These are phyloP conservation scores for Chaetodon trifasciatus DNA, from an alignment of 2,797 vertebrate species.

Conservation along the genomic window DNA sequence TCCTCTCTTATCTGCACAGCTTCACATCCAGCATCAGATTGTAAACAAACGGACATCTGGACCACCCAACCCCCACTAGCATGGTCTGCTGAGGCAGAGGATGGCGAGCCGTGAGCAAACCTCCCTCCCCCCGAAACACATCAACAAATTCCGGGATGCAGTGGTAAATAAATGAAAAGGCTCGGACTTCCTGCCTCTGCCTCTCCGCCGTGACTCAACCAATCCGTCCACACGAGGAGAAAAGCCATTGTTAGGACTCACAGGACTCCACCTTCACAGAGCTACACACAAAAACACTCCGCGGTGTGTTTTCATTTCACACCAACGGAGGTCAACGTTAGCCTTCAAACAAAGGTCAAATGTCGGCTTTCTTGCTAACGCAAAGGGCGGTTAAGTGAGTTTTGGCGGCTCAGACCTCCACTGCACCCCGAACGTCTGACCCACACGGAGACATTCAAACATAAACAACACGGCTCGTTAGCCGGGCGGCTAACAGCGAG, in stretches of 20 bases:
- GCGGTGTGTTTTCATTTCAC: not conserved
- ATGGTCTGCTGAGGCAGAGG: conserved; percentile 4
- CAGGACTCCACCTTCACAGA: conserved; percentile 5
- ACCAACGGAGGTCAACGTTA: not conserved
- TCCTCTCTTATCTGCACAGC: conserved; percentile 9
- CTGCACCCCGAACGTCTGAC: not conserved
- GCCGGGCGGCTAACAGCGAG: conserved; percentile 48
- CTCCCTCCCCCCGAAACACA: not conserved
- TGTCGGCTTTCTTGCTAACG: fast-evolving
- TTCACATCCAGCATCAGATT: conserved; percentile 35
- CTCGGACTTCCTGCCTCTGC: not conserved
- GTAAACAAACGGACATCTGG: conserved; percentile 65
- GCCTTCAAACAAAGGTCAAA: not conserved
- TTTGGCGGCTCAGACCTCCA: not conserved
- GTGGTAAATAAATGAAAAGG: conserved; percentile 7
- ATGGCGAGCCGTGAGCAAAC: not conserved
- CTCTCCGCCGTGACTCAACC: conserved; percentile 11
- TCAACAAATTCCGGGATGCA: conserved; percentile 4
- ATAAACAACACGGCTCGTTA: conserved; percentile 61
- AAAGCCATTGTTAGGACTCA: conserved; percentile 14
- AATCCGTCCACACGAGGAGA: not conserved
- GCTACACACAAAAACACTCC: not conserved
- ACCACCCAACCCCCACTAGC: not conserved
- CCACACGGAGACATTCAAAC: conserved; percentile 59
- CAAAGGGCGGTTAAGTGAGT: not conserved